These are phyloP conservation scores for Agrilus planipennis DNA, from an alignment of 1,140 invertebrate genomes.

Conservation along the genomic window DNA sequence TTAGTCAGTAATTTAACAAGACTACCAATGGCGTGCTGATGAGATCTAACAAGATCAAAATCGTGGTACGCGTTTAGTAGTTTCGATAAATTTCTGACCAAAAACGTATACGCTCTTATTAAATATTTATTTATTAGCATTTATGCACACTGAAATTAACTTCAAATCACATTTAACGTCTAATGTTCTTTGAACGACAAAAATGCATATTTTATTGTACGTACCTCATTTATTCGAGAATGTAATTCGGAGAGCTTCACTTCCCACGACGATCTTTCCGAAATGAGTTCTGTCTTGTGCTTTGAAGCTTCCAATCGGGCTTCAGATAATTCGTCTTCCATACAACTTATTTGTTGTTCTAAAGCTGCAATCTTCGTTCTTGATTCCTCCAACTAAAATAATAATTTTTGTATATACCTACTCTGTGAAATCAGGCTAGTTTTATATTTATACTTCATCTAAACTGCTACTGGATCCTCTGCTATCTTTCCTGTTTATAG, in stretches of 20 bases:
- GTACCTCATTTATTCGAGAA: slow-evolving; percentile 74
- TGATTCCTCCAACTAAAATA: slow-evolving; percentile 39
- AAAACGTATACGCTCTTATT: too few species aligned
- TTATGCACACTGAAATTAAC: too few species aligned
- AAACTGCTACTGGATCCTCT: slow-evolving; percentile 39
- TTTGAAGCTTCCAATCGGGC: slow-evolving; percentile 69
- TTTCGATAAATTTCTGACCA: too few species aligned
- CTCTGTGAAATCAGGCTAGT: too few species aligned
- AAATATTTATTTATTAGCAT: too few species aligned
- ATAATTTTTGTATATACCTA: slow-evolving; percentile 6
- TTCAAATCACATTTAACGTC: too few species aligned
- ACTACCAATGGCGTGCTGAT: too few species aligned
- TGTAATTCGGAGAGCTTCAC: slow-evolving; percentile 82
- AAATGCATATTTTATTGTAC: too few species aligned
- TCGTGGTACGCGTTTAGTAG: too few species aligned
- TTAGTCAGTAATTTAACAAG: too few species aligned
- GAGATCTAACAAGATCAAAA: too few species aligned
- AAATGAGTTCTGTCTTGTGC: slow-evolving; percentile 78
- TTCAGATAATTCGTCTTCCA: slow-evolving; percentile 84
- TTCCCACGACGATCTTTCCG: slow-evolving; percentile 77
- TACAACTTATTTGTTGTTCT: slow-evolving; percentile 68
- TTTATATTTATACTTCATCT: slow-evolving; percentile 41
- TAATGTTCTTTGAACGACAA: too few species aligned
- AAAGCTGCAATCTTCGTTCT: slow-evolving; percentile 54
- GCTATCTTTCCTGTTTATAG: slow-evolving; percentile 31